phyloP scores from a whole-genome alignment of 2,797 vertebrate genomes.

The Poeciliopsis infans region DNA sequence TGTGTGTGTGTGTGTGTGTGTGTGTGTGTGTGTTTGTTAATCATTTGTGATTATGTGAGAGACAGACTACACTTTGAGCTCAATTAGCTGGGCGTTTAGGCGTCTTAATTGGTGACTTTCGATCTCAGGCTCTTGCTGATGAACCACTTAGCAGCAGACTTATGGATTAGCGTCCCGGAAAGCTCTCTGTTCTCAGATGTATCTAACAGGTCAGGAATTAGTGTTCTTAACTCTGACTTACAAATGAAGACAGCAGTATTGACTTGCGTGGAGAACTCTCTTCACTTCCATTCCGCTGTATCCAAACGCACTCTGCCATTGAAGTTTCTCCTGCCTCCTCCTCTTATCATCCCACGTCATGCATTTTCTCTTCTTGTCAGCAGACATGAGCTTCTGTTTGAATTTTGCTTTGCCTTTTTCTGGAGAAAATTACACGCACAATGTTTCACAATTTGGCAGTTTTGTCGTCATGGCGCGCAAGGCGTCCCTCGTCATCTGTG shows the following conservation, averaged over 20 bases:
- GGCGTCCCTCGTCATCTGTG: conserved; percentile 75
- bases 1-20: conserved; percentile 26
- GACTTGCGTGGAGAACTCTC: conserved; percentile 56
- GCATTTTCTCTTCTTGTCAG: conserved; percentile 52
- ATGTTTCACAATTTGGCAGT: conserved; percentile 59
- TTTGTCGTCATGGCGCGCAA: conserved; percentile 75
- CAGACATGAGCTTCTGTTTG: conserved; percentile 49
- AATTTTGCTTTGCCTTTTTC: conserved; percentile 38
- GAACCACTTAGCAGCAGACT: conserved; percentile 80
- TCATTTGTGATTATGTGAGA: conserved; percentile 69
- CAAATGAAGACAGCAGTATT: conserved; percentile 76
- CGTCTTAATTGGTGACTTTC: conserved; percentile 86
- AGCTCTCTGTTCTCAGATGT: conserved; percentile 76
- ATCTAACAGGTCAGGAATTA: conserved; percentile 83
- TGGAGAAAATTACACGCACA: conserved; percentile 31
- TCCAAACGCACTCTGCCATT: conserved; percentile 26
- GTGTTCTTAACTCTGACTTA: conserved; percentile 73
- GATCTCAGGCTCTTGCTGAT: conserved; percentile 77
- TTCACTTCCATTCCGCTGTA: conserved; percentile 44
- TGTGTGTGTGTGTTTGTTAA: conserved; percentile 43
- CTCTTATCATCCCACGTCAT: conserved; percentile 32
- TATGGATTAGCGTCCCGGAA: conserved; percentile 81
- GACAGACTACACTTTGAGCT: conserved; percentile 76
- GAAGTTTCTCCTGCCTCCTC: conserved; percentile 13
- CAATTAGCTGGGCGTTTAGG: conserved; percentile 85